Evolutionary conservation across 2,888 invertebrate species (phyloP).

Genomic region (Acrobeloides nanus): DNA sequence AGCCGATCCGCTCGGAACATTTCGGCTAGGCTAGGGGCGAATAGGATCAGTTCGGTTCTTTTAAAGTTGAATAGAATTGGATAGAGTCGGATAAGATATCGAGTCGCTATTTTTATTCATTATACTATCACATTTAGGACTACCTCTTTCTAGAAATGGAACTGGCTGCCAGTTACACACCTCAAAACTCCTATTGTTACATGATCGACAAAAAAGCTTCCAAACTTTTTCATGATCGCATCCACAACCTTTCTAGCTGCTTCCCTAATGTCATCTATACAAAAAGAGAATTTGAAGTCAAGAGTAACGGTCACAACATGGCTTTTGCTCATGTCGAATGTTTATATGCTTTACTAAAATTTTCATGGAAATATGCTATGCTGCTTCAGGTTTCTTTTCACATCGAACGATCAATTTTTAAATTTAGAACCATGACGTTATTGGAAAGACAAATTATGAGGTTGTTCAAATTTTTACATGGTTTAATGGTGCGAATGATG

Average conservation of each 20-base stretch:
- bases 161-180: slow-evolving; percentile 9
- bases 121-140: too few relatives aligned
- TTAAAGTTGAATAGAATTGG: too few relatives aligned
- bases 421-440: slow-evolving; percentile 10
- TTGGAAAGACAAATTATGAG: slow-evolving; percentile 9
- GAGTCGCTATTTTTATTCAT: slow-evolving; percentile 1
- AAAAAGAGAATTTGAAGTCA: slow-evolving; percentile 6
- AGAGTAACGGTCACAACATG: slow-evolving; percentile 2
- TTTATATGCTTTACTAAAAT: slow-evolving; percentile 4
- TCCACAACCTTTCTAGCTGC: slow-evolving; percentile 8
- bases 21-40: too few relatives aligned
- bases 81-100: too few relatives aligned
- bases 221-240: slow-evolving; percentile 5
- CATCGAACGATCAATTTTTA: too few relatives aligned
- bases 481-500: slow-evolving; percentile 12
- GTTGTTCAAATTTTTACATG: slow-evolving; percentile 8
- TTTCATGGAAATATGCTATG: slow-evolving; percentile 10
- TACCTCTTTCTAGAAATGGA: slow-evolving; percentile 10
- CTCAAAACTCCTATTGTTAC: slow-evolving; percentile 12
- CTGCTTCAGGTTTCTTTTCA: slow-evolving; percentile 13
- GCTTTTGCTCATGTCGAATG: slow-evolving; percentile 3
- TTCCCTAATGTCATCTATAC: slow-evolving; percentile 15
- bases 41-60: too few relatives aligned
- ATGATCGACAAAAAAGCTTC: slow-evolving; percentile 6
- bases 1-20: too few relatives aligned